Base-by-base conservation (phyloP, 1,140 invertebrate species). In the Drosophila tropicalis region DNA sequence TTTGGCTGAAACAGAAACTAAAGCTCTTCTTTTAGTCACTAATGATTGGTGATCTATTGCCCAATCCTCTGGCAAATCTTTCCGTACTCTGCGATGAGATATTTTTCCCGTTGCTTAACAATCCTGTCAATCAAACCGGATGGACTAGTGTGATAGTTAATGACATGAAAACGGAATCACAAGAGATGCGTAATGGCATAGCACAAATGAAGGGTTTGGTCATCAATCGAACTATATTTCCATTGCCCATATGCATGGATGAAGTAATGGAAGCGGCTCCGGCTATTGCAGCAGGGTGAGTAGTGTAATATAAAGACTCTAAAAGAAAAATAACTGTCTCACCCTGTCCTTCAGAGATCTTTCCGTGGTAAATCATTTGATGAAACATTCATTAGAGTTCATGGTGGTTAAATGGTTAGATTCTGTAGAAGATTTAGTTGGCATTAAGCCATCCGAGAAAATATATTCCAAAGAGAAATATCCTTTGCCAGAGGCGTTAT, bases 1-100 rank as follows among this genome's bases (percentile, higher is more conserved):
- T 29, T 29, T 6, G 29, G 29, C 2, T 5, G 15, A 32, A 5
- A 32, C 13, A 29, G 4, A 19, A 9, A 54, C 2, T 17, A 10
- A 56, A 10, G 9, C 19, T 40, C 25, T 22, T 40, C 7, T 1
- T 0, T 44, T 36, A 90, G 85, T 62, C 69, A 1, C 70, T 90
- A 7, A 76, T 86, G 72, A 72, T 83, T 67, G 87, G 87, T 9
- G 87, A 90, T 64, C 57, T 90, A 19, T 41, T 97, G 81, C 93
- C 94, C 1, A 95, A 94, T 79, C 95, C 96, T 1, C 91, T 97
- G 5, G 96, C 97, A 19, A 96, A 97, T 90, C 87, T 97, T 0
- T 94, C 95, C 5, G 93, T 94, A n/a, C 93, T 97, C 47, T 93
- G 96, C 25, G 96, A 97, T 90, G 94, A 97, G 82, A 96, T 96